phyloP scores from a whole-genome alignment of 2,797 vertebrate species.

The Danio choprae region DNA sequence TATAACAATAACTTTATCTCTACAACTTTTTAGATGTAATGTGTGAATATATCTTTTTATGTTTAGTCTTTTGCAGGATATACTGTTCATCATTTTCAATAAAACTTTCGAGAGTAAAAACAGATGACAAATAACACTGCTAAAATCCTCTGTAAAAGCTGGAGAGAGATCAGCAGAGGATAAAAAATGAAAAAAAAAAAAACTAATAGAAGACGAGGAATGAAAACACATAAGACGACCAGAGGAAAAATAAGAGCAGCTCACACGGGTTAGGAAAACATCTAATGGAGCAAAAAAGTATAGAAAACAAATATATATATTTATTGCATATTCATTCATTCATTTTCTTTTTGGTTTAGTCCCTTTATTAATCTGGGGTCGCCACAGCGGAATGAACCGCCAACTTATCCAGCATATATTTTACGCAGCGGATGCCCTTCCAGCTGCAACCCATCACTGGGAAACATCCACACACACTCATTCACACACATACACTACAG shows the following conservation, averaged over 20 bases:
- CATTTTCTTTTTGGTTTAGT: no score
- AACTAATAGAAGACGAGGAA: slow-evolving; percentile 12
- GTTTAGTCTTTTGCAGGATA: slow-evolving; percentile 6
- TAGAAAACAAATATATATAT: no score
- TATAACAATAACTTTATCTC: neutral
- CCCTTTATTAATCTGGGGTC: no score
- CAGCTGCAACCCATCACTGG: no score
- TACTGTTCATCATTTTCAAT: slow-evolving; percentile 9
- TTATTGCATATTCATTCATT: no score
- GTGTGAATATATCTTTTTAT: slow-evolving; percentile 9
- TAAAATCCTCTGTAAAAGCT: neutral
- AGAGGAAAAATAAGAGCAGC: neutral
- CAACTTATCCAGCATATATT: no score
- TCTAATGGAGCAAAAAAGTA: no score
- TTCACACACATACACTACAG: no score
- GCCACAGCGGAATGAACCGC: no score
- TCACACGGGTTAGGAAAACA: neutral
- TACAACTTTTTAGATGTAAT: slow-evolving; percentile 8
- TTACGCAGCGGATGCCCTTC: no score
- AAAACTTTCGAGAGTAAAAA: slow-evolving; percentile 14
- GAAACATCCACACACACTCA: no score
- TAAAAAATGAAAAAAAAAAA: neutral
- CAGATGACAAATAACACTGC: slow-evolving; percentile 18
- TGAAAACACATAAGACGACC: neutral
- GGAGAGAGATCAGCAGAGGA: neutral